phyloP scores from a whole-genome alignment of 2,797 vertebrate genomes.

The Parauchenoglanis punctatus region DNA sequence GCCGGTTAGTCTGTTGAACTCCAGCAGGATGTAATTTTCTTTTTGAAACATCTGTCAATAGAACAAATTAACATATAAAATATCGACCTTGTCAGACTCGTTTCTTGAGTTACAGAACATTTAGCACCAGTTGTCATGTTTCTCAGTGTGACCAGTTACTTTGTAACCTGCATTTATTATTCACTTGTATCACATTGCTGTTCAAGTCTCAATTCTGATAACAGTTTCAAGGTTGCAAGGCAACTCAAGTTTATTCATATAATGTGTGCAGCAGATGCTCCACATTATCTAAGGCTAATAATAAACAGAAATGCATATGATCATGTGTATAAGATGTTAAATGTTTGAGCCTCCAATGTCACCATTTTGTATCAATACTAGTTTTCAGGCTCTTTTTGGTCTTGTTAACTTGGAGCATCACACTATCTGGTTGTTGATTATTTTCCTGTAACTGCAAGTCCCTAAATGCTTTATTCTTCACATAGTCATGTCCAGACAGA shows the following conservation, averaged over 20 bases:
- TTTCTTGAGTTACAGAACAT: slow-evolving; percentile 3
- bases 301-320: neutral
- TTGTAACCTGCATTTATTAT: neutral
- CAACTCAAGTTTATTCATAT: too few relatives aligned
- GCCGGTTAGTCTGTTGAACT: slow-evolving; percentile 79
- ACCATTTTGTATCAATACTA: neutral
- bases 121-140: neutral
- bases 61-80: slow-evolving; percentile 21
- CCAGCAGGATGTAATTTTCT: slow-evolving; percentile 82
- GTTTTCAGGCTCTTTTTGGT: neutral
- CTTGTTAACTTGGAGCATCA: neutral
- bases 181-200: neutral
- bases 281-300: too few relatives aligned
- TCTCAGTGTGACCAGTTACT: neutral
- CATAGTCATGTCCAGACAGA: neutral
- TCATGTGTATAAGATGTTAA: neutral
- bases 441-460: neutral
- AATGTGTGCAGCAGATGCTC: neutral
- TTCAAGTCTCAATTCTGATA: neutral
- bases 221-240: neutral
- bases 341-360: neutral
- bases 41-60: slow-evolving; percentile 84
- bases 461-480: neutral
- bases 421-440: neutral
- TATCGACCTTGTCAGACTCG: neutral